Percentiles rank a stretch among this genome's conserved stretches.
phyloP scores from a whole-genome alignment of 53 echinoderm and acorn worm species.

The Paelopatides confundens region DNA sequence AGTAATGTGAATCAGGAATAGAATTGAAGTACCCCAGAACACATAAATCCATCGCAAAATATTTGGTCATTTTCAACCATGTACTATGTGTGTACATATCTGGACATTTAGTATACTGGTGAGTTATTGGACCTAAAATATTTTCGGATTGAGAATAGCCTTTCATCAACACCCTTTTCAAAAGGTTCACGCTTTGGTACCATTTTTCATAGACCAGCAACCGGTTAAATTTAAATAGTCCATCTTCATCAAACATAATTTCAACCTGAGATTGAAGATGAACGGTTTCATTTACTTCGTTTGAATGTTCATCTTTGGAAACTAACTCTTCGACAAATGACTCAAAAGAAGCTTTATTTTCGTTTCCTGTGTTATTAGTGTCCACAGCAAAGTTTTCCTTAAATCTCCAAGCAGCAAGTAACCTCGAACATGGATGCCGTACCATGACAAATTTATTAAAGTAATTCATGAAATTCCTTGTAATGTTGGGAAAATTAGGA shows the following conservation, averaged over 20 bases:
- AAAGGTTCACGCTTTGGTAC: neutral
- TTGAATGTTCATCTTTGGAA: no score
- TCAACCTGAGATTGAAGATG: conserved; percentile 17
- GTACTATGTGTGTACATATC: neutral
- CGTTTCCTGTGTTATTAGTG: neutral
- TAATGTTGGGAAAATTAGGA: no score
- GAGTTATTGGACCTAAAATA: neutral
- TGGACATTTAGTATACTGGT: neutral
- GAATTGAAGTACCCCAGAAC: neutral
- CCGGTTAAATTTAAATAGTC: neutral
- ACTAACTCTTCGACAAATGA: neutral
- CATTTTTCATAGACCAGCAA: conserved; percentile 21
- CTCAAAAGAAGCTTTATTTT: conserved; percentile 29
- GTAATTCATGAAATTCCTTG: no score
- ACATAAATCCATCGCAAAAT: conserved; percentile 3
- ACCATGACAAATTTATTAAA: neutral
- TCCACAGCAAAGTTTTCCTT: neutral
- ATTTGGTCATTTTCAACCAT: neutral
- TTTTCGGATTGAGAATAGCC: neutral
- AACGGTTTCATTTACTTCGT: neutral
- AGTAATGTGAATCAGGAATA: neutral
- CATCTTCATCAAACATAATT: neutral
- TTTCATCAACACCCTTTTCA: neutral
- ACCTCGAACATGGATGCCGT: neutral
- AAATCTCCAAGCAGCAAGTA: neutral